phyloP scores from a whole-genome alignment of 2,888 invertebrate species.

The Drosophila mimica region DNA sequence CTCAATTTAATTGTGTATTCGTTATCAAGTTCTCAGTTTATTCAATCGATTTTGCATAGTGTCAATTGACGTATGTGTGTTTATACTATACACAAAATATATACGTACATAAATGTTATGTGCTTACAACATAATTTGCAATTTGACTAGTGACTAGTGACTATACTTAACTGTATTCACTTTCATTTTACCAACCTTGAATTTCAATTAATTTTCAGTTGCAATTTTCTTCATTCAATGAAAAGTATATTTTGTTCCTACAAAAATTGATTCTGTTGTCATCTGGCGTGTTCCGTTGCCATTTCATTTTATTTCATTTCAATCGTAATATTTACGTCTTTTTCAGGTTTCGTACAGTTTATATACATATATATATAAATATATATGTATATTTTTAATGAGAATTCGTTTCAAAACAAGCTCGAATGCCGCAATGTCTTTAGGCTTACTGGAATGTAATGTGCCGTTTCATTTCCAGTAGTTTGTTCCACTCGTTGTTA shows the following conservation, averaged over 20 bases:
- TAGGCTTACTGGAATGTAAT: not conserved
- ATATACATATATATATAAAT: too few species aligned
- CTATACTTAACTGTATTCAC: not conserved
- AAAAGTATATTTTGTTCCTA: not conserved
- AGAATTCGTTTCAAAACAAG: too few species aligned
- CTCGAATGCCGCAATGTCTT: not conserved
- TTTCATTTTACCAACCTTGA: not conserved
- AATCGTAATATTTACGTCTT: not conserved
- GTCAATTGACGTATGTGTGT: not conserved
- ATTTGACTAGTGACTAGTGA: not conserved
- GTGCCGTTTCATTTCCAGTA: not conserved
- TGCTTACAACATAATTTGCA: conserved; percentile 1
- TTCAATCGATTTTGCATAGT: not conserved
- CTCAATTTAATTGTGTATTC: conserved; percentile 18
- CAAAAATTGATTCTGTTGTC: not conserved
- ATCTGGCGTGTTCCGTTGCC: conserved; percentile 4
- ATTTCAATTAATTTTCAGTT: conserved; percentile 7
- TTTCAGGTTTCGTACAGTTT: not conserved
- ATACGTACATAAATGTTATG: not conserved
- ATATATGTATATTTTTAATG: too few species aligned
- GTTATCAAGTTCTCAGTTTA: not conserved
- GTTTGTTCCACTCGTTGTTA: conserved; percentile 1
- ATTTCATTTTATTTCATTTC: conserved; percentile 6
- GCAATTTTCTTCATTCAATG: not conserved
- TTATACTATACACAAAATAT: not conserved